Base-by-base conservation (phyloP, 64 coral and sea anemone species). In the Stichodactyla helianthus region DNA sequence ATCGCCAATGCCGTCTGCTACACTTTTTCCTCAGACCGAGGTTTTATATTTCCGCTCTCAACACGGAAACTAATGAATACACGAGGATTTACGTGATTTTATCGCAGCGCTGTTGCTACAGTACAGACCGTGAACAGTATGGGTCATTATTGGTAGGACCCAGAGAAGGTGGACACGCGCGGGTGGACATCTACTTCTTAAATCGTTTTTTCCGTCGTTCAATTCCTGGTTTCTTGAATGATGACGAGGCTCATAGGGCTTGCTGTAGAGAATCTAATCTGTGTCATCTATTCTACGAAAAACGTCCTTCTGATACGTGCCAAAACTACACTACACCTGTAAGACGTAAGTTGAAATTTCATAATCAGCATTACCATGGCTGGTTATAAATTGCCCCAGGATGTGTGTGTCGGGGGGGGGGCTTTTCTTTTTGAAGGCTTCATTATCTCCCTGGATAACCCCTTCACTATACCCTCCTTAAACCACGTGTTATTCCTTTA, bases 251-350 rank as follows among this genome's bases (percentile, higher is more conserved):
- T 10, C 55, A 92, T 18, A 44, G 82, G 7, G 64, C 27, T 13
- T 92, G 91, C 67, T 92, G 91, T 77, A 77, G 82, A 19, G 86
- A 87, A 44, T 22, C 35, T 52, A 27, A 23, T 61, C 67, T 84
- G 5, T 92, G 91, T 85, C 4, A 59, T 54, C 20, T 88, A 28
- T 92, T 88, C 27, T 92, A 87, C 14, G 3, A 16, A n/a, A 83
- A 84, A 77, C 78, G 91, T 52, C 86, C 85, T 27, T 88, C 85
- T 78, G 91, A 92, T 62, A 51, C 25, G 20, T 92, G 91, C 18
- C 0, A 2, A 6, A n/a, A 8, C 51, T 92, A 92, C 28, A 5
- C 14, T 3, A 63, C 91, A 55, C 86, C 79, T 19, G 16, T 14
- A 78, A 83, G 79, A 92, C 78, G 91, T 92, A 88, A 77, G 91